These are phyloP conservation scores for Calyptommatus sinebrachiatus DNA, from an alignment of 2,113 vertebrate genomes.

Conservation along the genomic window DNA sequence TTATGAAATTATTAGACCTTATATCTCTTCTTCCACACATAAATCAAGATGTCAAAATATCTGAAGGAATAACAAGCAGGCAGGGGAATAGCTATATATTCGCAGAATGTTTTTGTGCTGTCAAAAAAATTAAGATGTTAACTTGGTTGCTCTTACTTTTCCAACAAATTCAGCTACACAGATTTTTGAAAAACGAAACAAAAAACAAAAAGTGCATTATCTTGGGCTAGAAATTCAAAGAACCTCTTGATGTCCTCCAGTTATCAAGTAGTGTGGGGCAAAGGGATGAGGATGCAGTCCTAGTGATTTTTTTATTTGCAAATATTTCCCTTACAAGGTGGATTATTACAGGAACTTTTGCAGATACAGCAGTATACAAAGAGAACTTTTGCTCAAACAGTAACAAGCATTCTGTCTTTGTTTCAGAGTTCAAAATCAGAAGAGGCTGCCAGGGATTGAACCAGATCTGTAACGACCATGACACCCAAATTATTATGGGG, in stretches of 20 bases:
- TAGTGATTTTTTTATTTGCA: constrained; percentile 43
- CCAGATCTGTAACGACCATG: no score
- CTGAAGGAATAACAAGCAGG: constrained; percentile 32
- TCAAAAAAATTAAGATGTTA: constrained; percentile 61
- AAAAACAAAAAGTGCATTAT: constrained; percentile 28
- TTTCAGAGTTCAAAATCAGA: no score
- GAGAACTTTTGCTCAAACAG: no score
- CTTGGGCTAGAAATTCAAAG: background rate
- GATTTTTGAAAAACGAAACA: background rate
- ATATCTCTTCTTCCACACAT: background rate
- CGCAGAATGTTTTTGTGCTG: constrained; percentile 43
- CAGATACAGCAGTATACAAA: no score
- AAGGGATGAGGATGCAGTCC: background rate
- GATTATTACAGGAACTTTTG: no score
- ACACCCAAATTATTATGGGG: no score
- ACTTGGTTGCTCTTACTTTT: background rate
- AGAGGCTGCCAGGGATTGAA: no score
- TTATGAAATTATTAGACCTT: background rate
- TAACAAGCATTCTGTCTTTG: no score
- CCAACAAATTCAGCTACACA: constrained; percentile 39
- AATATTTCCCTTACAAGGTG: constrained; percentile 35
- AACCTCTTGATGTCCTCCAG: constrained; percentile 43
- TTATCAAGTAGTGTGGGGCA: constrained; percentile 10
- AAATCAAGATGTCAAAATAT: constrained; percentile 38
- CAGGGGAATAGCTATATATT: constrained; percentile 12